Evolutionary conservation across 2,797 vertebrate genomes (phyloP).

Genomic region (Limnodromus scolopaceus): DNA sequence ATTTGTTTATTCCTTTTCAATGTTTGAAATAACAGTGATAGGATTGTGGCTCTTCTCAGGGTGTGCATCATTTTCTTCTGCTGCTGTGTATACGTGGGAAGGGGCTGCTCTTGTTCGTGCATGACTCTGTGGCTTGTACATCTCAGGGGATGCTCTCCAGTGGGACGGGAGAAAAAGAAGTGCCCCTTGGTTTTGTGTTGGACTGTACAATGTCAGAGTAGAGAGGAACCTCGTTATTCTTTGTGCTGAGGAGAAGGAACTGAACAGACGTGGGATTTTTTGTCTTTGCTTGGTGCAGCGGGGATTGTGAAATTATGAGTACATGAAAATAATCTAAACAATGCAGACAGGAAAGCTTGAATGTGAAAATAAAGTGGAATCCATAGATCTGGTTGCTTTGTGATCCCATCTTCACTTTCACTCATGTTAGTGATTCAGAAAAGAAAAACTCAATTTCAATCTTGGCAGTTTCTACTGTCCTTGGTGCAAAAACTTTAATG

Average conservation of each 20-base stretch:
- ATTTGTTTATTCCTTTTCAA: neutral
- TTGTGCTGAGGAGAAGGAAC: neutral
- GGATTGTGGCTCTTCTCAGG: neutral
- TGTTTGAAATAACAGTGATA: no score
- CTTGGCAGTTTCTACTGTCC: neutral
- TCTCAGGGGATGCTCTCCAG: neutral
- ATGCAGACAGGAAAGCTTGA: neutral
- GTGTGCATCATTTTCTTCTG: neutral
- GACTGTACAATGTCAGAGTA: neutral
- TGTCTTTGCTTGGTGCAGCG: neutral
- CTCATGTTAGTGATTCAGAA: neutral
- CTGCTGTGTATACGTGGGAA: neutral
- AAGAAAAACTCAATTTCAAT: neutral
- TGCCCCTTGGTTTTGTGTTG: neutral
- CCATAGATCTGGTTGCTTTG: neutral
- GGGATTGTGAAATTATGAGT: neutral
- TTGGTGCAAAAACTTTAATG: neutral
- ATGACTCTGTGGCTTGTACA: neutral
- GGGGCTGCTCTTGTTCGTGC: neutral
- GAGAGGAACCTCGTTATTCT: neutral
- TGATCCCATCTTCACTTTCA: neutral
- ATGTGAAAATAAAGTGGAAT: neutral
- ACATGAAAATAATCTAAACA: neutral
- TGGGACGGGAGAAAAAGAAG: neutral
- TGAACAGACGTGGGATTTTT: neutral